Evolutionary conservation across 2,888 invertebrate genomes (phyloP).

Genomic region (Artemia sinica): DNA sequence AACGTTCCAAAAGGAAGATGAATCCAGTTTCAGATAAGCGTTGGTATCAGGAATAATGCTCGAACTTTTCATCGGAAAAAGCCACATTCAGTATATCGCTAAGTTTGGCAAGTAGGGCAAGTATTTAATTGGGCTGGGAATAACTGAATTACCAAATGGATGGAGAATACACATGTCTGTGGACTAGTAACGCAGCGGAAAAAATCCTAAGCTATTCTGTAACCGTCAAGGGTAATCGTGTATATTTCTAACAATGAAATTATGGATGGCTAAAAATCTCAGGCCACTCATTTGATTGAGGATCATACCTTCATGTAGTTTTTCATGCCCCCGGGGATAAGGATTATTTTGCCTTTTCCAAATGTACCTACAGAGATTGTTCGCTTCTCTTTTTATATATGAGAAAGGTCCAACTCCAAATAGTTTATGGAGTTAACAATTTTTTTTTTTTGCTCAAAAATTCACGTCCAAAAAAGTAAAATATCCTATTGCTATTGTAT

Average conservation of each 20-base stretch:
- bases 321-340: no score
- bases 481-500: no score
- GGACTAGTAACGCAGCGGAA: conserved; percentile 26
- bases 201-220: conserved; percentile 43
- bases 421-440: no score
- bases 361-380: no score
- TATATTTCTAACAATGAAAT: not conserved
- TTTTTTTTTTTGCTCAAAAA: no score
- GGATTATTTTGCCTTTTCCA: no score
- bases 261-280: not conserved
- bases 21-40: conserved; percentile 38
- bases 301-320: no score
- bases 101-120: conserved; percentile 30
- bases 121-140: conserved; percentile 27
- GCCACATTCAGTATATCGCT: conserved; percentile 26
- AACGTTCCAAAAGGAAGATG: conserved; percentile 36
- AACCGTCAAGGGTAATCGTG: conserved; percentile 48
- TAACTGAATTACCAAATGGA: conserved; percentile 25
- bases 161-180: conserved; percentile 26
- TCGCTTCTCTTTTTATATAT: no score
- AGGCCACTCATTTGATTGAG: no score
- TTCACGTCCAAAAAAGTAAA: no score
- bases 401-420: no score
- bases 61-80: conserved; percentile 23
- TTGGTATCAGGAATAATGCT: conserved; percentile 44